A percentile compares a stretch with the other conserved stretches of the same genome.
Evolutionary conservation across 1,140 invertebrate species (phyloP).

Genomic region (Eciton burchellii): DNA sequence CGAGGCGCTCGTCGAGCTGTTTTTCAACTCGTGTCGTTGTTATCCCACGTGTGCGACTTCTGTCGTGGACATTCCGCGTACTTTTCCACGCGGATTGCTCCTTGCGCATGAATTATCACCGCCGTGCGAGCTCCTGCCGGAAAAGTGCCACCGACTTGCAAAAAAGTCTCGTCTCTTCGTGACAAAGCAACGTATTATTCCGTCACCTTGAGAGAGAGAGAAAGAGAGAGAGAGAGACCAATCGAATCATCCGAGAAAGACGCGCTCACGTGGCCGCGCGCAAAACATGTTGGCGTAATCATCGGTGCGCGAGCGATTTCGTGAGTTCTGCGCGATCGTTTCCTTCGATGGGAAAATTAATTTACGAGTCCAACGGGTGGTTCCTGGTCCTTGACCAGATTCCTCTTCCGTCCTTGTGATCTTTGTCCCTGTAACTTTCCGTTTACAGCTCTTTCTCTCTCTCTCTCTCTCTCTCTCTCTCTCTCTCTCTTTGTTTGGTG

Average conservation of each 20-base stretch:
- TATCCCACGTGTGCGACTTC: constrained; percentile 5
- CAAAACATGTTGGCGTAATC: constrained; percentile 5
- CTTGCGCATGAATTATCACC: constrained; percentile 28
- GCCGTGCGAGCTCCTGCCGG: constrained; percentile 1
- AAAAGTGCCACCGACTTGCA: constrained; percentile 6
- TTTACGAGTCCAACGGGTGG: constrained; percentile 8
- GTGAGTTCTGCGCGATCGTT: background rate
- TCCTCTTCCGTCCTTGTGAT: background rate
- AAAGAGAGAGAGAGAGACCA: too few species aligned
- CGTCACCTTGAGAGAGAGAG: background rate
- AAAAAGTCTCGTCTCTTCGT: constrained; percentile 17
- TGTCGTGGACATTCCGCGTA: background rate
- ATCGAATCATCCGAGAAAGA: background rate
- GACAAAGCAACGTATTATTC: constrained; percentile 41
- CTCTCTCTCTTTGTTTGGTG: too few species aligned
- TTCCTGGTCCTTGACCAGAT: background rate
- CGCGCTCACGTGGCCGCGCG: background rate
- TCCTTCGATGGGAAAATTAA: background rate
- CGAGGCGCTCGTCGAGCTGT: background rate
- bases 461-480: constrained; percentile 6
- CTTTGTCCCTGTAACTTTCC: background rate
- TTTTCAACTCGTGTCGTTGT: background rate
- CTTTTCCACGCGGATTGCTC: constrained; percentile 12
- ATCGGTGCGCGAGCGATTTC: background rate
- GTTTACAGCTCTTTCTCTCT: constrained; percentile 22